A percentile compares a stretch with the other conserved stretches of the same genome.
Conservation (phyloP, 2,113 vertebrate genomes). For the Poecilia latipinna region DNA sequence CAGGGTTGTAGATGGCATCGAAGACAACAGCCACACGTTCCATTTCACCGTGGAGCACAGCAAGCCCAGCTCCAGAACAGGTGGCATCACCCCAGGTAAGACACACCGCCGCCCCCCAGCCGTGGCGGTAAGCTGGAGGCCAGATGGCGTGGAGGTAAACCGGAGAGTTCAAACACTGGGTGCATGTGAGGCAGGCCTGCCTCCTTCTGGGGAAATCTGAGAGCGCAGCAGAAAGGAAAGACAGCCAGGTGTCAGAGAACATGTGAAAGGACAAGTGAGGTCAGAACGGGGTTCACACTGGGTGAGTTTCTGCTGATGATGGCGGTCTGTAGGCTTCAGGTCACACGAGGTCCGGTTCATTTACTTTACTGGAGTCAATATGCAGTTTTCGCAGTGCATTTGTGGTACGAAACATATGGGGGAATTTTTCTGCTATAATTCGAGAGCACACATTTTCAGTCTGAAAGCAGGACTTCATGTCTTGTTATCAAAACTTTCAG, state of each 20-base stretch:
- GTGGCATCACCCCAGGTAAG: constrained; percentile 66
- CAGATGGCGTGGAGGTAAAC: constrained; percentile 60
- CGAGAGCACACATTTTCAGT: too few relatives aligned
- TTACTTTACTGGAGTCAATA: neutral
- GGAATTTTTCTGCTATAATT: too few relatives aligned
- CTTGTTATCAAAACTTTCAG: too few relatives aligned
- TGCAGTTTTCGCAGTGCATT: neutral
- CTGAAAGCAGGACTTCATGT: too few relatives aligned
- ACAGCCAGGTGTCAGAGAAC: constrained; percentile 51
- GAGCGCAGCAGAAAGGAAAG: constrained; percentile 44
- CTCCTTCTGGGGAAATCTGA: constrained; percentile 62
- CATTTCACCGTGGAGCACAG: constrained; percentile 81
- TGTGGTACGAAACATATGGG: neutral
- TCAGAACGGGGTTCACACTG: constrained; percentile 33
- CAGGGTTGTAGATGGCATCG: constrained; percentile 94
- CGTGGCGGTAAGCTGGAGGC: constrained; percentile 49
- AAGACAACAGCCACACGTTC: constrained; percentile 86
- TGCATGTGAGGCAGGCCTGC: constrained; percentile 21
- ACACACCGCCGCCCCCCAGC: constrained; percentile 42
- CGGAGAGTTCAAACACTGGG: constrained; percentile 47
- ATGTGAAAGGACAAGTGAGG: constrained; percentile 55
- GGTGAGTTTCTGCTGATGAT: constrained; percentile 17
- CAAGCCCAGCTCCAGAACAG: constrained; percentile 41
- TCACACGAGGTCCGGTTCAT: constrained; percentile 26
- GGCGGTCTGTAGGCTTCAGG: constrained; percentile 11